Conservation (phyloP, 2,113 vertebrate genomes). For the Camarhynchus parvulus region DNA sequence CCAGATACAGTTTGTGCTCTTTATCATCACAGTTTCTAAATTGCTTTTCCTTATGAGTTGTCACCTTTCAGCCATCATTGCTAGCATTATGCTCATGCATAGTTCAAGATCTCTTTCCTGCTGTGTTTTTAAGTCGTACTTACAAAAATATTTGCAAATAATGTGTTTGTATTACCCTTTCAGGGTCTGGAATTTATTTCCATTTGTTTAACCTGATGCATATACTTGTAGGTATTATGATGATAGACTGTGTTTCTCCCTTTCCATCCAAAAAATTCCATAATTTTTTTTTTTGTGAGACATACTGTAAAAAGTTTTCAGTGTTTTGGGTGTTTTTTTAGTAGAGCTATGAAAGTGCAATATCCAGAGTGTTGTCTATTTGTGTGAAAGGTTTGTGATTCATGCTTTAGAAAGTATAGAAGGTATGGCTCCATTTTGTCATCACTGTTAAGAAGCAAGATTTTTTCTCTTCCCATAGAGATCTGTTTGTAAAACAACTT, state of each 20-base stretch:
- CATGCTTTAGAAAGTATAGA: background rate
- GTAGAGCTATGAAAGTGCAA: background rate
- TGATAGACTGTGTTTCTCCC: background rate
- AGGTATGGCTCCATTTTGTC: background rate
- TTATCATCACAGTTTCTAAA: background rate
- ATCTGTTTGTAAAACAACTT: background rate
- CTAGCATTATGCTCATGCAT: background rate
- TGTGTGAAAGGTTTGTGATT: background rate
- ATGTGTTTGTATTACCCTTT: background rate
- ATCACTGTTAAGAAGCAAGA: background rate
- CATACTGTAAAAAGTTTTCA: background rate
- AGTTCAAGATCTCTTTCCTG: background rate
- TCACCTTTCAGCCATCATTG: background rate
- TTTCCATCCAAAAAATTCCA: background rate
- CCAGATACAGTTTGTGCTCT: background rate
- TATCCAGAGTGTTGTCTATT: background rate
- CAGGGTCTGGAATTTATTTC: background rate
- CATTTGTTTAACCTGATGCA: background rate
- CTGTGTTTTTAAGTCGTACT: background rate
- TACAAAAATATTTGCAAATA: background rate
- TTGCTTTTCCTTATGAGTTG: background rate
- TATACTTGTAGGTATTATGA: background rate
- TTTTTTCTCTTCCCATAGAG: background rate
- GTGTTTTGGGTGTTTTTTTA: background rate
- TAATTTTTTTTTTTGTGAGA: background rate